phyloP scores from a whole-genome alignment of 2,797 vertebrate species.

The Thamnophis elegans region DNA sequence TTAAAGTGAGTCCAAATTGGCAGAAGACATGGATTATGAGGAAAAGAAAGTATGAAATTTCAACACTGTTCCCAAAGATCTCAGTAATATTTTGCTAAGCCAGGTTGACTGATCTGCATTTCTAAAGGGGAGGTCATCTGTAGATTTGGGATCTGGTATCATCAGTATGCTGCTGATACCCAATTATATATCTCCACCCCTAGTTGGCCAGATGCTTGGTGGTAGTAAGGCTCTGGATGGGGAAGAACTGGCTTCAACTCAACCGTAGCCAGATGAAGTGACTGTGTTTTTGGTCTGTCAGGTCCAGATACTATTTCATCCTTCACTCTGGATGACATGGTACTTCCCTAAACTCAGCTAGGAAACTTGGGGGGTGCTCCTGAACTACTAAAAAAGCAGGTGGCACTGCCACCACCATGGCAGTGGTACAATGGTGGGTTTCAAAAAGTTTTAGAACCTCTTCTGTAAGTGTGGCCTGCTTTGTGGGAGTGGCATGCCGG shows the following conservation, averaged over 20 bases:
- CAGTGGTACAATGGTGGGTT: background rate
- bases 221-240: background rate
- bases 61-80: background rate
- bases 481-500: no score
- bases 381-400: background rate
- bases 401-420: background rate
- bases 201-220: background rate
- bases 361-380: background rate
- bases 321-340: background rate
- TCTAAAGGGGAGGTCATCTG: background rate
- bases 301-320: background rate
- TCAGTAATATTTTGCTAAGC: background rate
- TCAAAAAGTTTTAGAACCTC: no score
- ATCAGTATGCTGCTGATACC: background rate
- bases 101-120: background rate
- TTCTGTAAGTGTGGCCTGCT: no score
- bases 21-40: background rate
- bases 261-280: background rate
- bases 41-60: background rate
- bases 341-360: background rate
- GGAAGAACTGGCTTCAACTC: background rate
- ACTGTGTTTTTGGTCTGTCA: background rate
- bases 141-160: background rate
- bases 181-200: background rate
- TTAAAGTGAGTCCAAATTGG: background rate